Base-by-base conservation (phyloP, 2,113 vertebrate genomes). In the Microtus richardsoni region DNA sequence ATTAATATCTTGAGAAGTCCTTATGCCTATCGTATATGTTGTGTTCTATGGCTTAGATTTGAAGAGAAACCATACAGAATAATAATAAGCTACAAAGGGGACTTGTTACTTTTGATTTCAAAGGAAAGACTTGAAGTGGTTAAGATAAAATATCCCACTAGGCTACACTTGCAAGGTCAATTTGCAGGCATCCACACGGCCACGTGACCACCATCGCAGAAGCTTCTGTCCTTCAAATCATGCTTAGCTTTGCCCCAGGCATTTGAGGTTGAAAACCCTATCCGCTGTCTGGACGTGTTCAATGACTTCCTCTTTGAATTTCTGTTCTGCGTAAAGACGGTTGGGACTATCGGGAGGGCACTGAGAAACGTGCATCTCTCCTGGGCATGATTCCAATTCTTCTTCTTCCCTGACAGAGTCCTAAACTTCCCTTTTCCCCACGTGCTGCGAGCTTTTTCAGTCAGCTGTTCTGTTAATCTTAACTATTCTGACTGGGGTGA, bases 201-300 rank as follows among this genome's bases (percentile, higher is more conserved):
- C 33, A 28, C 30, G 11, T 92, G 77, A 64, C 41, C 36, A 47
- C 28, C 2, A 1, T 39, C 54, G 60, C 4, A 79, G 4, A 62
- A 24, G 39, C 7, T 36, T 2, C 1, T 73, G 62, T 58, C 54
- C 54, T 92, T 41, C 77, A 30, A 71, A 89, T 73, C 22, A 36
- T 1, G 17, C 5, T 16, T 0, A 44, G 7, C 16, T 26, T 17
- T 60, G 2, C 3, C 5, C 11, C 8, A 9, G 49, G 24, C 7
- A n/a, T 39, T 89, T 54, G 3, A 8, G 16, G 26, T 36, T 91
- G 71, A 39, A 66, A 91, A 62, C 39, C 68, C 28, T 26, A 14
- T 83, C 22, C 3, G 2, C 14, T 77, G 6, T 47, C 47, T 85
- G 84, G n/a, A 26, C 47, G 47, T n/a, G 52, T 75, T 88, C 82